These are phyloP conservation scores for Buceros bicornis DNA, from an alignment of 2,797 vertebrate genomes.

Conservation along the genomic window DNA sequence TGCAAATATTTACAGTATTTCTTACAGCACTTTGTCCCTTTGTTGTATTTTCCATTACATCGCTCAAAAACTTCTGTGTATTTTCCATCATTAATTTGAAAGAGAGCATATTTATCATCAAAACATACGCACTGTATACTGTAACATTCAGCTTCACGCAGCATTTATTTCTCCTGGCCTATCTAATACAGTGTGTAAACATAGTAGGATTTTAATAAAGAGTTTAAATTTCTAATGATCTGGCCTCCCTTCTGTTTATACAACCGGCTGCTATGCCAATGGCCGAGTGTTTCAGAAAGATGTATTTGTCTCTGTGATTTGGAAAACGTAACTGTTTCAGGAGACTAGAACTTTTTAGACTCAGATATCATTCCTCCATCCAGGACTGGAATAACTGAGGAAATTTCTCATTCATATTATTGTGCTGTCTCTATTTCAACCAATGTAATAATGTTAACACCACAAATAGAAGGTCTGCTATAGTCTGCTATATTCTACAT, in stretches of 20 bases:
- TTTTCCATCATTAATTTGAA: conserved; percentile 45
- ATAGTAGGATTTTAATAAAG: neutral
- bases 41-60: conserved; percentile 49
- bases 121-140: neutral
- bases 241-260: conserved; percentile 38
- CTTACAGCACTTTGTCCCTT: conserved; percentile 8
- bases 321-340: neutral
- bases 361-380: neutral
- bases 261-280: neutral
- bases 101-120: conserved; percentile 21
- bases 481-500: neutral
- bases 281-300: neutral
- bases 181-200: neutral
- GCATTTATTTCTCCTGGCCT: neutral
- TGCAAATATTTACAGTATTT: conserved; percentile 53
- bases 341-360: neutral
- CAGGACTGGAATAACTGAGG: neutral
- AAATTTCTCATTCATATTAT: neutral
- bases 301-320: neutral
- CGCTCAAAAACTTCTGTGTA: neutral
- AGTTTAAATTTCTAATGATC: conserved; percentile 17
- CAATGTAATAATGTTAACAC: neutral
- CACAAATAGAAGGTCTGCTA: neutral
- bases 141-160: neutral
- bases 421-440: neutral